These are phyloP conservation scores for Eudasyphora cyanicolor DNA, from an alignment of 2,888 invertebrate species.

Conservation along the genomic window DNA sequence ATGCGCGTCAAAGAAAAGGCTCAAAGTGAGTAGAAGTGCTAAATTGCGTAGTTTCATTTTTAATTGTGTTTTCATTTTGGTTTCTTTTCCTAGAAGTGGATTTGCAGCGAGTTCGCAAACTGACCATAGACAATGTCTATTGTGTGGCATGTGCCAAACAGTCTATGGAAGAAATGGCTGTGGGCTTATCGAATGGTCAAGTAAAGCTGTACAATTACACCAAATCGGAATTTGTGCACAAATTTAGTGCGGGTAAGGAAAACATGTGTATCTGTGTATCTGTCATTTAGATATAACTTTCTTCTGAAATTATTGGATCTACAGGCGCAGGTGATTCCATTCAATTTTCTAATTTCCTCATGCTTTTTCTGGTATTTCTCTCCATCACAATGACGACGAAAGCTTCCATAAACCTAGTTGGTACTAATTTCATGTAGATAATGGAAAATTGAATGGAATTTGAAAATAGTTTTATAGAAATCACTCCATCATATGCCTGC, in stretches of 20 bases:
- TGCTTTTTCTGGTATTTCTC: no score
- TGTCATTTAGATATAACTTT: no score
- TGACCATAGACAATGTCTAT: conserved; percentile 75
- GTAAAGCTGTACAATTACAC: conserved; percentile 76
- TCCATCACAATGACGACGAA: no score
- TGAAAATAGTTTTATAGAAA: no score
- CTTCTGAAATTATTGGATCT: no score
- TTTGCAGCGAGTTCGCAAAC: conserved; percentile 75
- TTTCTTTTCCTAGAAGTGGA: conserved; percentile 64
- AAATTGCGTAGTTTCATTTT: not conserved
- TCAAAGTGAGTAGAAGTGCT: conserved; percentile 67
- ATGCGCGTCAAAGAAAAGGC: conserved; percentile 75
- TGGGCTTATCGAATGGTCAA: conserved; percentile 76
- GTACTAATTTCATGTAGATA: no score
- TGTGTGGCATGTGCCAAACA: conserved; percentile 77
- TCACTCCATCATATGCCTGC: no score
- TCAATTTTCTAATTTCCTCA: no score
- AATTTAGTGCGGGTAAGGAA: conserved; percentile 73
- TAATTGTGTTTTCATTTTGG: not conserved
- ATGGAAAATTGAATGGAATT: no score
- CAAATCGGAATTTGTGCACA: conserved; percentile 72
- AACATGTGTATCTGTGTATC: no score
- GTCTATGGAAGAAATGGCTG: conserved; percentile 75
- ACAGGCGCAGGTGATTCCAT: no score
- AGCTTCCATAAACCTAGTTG: no score